Evolutionary conservation across 2,797 vertebrate genomes (phyloP), one percentile per base, ranked within the genome.

Genomic region (Cynodonichthys magdalenae): DNA sequence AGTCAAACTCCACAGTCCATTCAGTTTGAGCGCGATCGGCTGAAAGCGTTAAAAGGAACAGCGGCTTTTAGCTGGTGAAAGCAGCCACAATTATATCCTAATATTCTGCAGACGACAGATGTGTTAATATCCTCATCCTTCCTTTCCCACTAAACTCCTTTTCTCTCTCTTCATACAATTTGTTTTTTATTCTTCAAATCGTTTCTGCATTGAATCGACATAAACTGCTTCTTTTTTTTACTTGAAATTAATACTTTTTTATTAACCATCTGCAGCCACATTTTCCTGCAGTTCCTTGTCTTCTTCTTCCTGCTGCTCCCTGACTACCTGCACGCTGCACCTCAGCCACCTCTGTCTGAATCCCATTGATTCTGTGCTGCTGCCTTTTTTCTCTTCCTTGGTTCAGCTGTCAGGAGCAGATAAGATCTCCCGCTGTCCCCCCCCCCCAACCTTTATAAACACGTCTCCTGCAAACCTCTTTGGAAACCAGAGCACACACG

Each of bases 201-300:
- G 64, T 50, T 70, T 53, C 46, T 68, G 49, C 19, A 62, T 77
- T 53, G 50, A 74, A 53, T 51, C 55, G 24, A 29, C 54, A 49
- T 12, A 28, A 69, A 52, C 15, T 11, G 24, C 36, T 31, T 64
- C 48, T 36, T 36, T 36, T 36, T 44, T 42, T 56, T 53, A 3
- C 45, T 54, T 63, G 27, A 66, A 69, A 59, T 44, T 45, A 10
- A 59, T 10, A 11, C 66, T 75, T 76, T 57, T 67, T 80, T 66
- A 74, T 80, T 64, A 83, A 85, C 80, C 80, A 87, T 87, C 81
- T 84, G 82, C 71, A 71, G 62, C 59, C 55, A 44, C 3, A 27
- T 66, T 61, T 44, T 49, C 41, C 42, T 8, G 15, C 5, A 15
- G 6, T 41, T 44, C 55, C 55, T 46, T 15, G 63, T 59, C 63